phyloP scores from a whole-genome alignment of 2,888 invertebrate species.

The Poecilobothrus nobilitatus region DNA sequence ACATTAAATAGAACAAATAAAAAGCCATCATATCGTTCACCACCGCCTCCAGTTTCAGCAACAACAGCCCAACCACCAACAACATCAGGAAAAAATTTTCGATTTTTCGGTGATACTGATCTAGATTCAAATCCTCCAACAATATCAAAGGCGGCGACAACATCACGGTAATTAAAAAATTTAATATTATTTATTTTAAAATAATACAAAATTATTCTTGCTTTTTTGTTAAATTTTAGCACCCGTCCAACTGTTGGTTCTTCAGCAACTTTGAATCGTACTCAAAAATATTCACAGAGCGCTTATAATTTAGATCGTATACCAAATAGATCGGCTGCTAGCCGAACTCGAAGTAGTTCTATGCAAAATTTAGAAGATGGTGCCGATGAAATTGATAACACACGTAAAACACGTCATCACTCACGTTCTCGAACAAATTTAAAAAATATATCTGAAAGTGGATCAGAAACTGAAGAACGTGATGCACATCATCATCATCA shows the following conservation, averaged over 20 bases:
- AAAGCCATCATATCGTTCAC: conserved; percentile 19
- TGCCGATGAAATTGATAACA: conserved; percentile 35
- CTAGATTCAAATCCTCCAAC: conserved; percentile 61
- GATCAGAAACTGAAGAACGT: conserved; percentile 41
- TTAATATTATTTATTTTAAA: not conserved
- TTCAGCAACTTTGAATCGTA: conserved; percentile 28
- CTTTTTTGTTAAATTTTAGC: conserved; percentile 10
- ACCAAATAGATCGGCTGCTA: conserved; percentile 23
- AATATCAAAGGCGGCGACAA: conserved; percentile 38
- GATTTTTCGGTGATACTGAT: conserved; percentile 80
- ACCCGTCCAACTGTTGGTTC: conserved; percentile 18
- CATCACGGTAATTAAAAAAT: conserved; percentile 29
- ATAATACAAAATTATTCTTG: not conserved
- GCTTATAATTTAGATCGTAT: conserved; percentile 40
- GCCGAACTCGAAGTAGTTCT: conserved; percentile 37
- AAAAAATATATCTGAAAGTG: conserved; percentile 45
- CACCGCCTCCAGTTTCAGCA: conserved; percentile 25
- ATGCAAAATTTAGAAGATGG: conserved; percentile 40
- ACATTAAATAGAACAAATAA: conserved; percentile 21
- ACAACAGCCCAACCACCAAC: conserved; percentile 24
- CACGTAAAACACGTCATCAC: conserved; percentile 36
- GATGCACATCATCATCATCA: conserved; percentile 24
- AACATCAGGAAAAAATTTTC: conserved; percentile 53
- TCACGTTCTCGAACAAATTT: conserved; percentile 44
- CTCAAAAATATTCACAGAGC: conserved; percentile 42